Evolutionary conservation across 2,888 invertebrate genomes (phyloP), one percentile per base, ranked within the genome.

Genomic region (Phortica magna): DNA sequence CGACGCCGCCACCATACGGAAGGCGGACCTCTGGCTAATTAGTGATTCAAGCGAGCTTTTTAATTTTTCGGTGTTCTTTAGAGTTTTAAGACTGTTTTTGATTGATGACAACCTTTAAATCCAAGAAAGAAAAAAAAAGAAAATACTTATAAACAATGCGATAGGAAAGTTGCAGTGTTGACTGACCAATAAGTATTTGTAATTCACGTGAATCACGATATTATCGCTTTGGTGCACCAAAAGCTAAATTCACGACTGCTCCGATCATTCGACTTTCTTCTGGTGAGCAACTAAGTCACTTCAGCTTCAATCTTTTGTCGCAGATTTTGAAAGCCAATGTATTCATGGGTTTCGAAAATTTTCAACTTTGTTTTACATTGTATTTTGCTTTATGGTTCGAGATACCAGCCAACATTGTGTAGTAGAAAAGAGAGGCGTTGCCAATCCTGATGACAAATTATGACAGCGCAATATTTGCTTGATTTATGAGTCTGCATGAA

Each of bases 361-460:
- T 61, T 10, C 10, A 6, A 7, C 61, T 22, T 10, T 12, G 61
- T 61, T 61, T 1, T 10, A 22, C 61, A 22, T 61, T 61, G 48
- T 48, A 9, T 61, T 5, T 19, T 22, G 22, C 14, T 14, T 59
- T 59, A 12, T 6, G 64, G 39, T 39, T 64, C 14, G 14, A 67
- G 19, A 67, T 41, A 42, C 19, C 41, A 67, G 42, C 17, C 31
- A 70, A 48, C 31, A 70, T 10, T n/a, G 9, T 17, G 1, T 3
- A 14, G 7, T 43, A 48, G 10, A 79, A 81, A 78, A 79, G 76
- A 80, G 79, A 81, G 90, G 90, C 90, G 90, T 89, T 85, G 76
- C 89, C 83, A 83, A 82, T 88, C 86, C 86, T 84, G 79, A 84
- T 90, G 90, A 90, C 89, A 90, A 89, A 89, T 90, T 90, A 89